Conservation (phyloP, 1,140 invertebrate species). For the Glossosoma conforme region DNA sequence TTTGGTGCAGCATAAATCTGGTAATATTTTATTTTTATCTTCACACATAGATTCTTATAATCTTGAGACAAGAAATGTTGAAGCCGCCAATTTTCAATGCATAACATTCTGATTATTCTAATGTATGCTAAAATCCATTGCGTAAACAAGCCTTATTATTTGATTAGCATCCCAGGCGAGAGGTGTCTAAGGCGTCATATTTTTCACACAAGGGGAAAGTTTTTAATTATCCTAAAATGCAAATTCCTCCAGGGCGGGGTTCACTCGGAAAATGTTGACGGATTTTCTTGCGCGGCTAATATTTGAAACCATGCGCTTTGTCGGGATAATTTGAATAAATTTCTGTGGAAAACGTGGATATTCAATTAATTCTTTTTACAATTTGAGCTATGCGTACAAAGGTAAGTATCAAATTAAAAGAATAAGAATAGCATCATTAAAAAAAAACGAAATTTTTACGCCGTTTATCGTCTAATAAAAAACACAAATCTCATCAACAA, state of each 20-base stretch:
- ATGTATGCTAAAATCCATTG: slow-evolving; percentile 12
- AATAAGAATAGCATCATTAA: neutral
- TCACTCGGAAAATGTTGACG: neutral
- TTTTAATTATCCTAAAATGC: slow-evolving; percentile 27
- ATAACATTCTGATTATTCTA: slow-evolving; percentile 7
- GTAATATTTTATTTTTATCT: too few relatives aligned
- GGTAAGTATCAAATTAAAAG: neutral
- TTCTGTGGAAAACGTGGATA: neutral
- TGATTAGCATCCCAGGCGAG: neutral
- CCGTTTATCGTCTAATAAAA: too few relatives aligned
- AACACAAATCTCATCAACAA: too few relatives aligned
- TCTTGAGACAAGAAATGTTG: too few relatives aligned
- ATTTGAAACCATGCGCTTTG: neutral
- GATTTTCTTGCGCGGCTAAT: too few relatives aligned
- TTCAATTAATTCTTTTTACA: neutral
- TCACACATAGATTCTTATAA: too few relatives aligned
- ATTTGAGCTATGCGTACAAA: neutral
- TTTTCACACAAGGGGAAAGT: slow-evolving; percentile 20
- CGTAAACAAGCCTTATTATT: slow-evolving; percentile 15
- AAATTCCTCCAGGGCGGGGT: slow-evolving; percentile 7
- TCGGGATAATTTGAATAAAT: slow-evolving; percentile 4
- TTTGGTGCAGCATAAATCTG: too few relatives aligned
- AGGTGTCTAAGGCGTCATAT: slow-evolving; percentile 5
- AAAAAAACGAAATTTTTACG: too few relatives aligned
- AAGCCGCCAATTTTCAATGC: neutral